A percentile compares a stretch with the other conserved stretches of the same genome.
These are phyloP conservation scores for Ptychobarbus kaznakovi DNA, from an alignment of 2,797 vertebrate species.

Conservation along the genomic window DNA sequence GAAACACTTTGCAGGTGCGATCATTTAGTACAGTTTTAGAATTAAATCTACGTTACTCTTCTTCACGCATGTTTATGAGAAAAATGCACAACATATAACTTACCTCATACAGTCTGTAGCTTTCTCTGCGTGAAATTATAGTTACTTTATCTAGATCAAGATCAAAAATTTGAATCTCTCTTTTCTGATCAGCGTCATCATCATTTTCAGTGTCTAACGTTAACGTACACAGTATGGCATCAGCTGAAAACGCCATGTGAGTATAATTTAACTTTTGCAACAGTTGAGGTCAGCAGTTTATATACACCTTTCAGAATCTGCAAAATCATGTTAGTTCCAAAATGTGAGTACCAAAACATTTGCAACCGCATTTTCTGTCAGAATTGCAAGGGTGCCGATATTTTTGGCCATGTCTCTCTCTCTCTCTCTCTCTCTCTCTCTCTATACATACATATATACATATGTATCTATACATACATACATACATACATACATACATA, in stretches of 20 bases:
- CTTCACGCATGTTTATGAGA: not conserved
- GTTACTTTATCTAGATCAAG: not conserved
- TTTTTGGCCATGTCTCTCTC: too few species aligned
- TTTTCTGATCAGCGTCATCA: not conserved
- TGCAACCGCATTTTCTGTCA: too few species aligned
- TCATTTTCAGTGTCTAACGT: not conserved
- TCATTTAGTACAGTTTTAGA: not conserved
- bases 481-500: too few species aligned
- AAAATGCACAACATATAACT: not conserved
- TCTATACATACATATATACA: too few species aligned
- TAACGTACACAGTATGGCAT: conserved; percentile 73
- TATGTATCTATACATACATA: too few species aligned
- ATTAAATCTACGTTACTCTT: not conserved
- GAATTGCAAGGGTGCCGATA: too few species aligned
- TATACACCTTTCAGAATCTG: not conserved
- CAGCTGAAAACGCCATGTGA: conserved; percentile 71
- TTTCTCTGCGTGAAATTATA: not conserved
- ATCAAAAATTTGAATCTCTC: not conserved
- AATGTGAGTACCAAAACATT: too few species aligned
- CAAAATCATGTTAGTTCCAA: too few species aligned
- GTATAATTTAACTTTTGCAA: conserved; percentile 52
- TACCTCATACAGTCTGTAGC: not conserved
- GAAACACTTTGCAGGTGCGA: not conserved
- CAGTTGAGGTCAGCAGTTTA: not conserved
- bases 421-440: too few species aligned